These are phyloP conservation scores for Glandiceps talaboti DNA, from an alignment of 53 echinoderm and acorn worm species.

Conservation along the genomic window DNA sequence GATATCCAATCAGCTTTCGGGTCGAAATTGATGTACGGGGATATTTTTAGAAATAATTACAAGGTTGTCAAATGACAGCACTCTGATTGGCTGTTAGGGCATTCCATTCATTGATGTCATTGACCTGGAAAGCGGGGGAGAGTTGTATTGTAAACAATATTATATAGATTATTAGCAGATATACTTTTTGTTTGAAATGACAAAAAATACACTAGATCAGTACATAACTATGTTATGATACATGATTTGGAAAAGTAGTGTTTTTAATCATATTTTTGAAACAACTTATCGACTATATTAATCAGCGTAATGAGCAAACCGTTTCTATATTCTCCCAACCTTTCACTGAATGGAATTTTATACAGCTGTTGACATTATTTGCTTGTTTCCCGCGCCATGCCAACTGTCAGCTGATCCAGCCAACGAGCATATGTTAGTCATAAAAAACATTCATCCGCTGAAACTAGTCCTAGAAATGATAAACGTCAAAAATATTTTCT, in stretches of 20 bases:
- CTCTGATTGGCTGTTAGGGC: conserved; percentile 42
- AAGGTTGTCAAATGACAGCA: not conserved
- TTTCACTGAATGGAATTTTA: conserved; percentile 40
- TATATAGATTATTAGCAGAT: too few relatives aligned
- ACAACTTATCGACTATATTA: not conserved
- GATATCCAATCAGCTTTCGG: not conserved
- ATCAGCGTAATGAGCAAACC: too few relatives aligned
- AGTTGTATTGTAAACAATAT: conserved; percentile 2
- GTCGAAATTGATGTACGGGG: not conserved
- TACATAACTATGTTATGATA: too few relatives aligned
- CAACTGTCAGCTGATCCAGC: conserved; percentile 52
- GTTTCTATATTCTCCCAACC: conserved; percentile 50
- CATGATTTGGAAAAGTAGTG: not conserved
- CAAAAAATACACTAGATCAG: too few relatives aligned
- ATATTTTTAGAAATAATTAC: conserved; percentile 65
- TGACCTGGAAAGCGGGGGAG: conserved; percentile 22
- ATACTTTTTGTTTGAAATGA: too few relatives aligned
- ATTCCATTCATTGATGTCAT: conserved; percentile 88
- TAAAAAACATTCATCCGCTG: conserved; percentile 27
- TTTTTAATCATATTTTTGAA: not conserved
- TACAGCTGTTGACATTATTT: conserved; percentile 51
- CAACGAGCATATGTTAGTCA: not conserved
- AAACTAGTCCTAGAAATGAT: conserved; percentile 9
- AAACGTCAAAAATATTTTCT: too few relatives aligned
- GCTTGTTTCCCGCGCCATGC: conserved; percentile 46